phyloP scores from a whole-genome alignment of 53 echinoderm and acorn worm species.

The Zoroaster sp. region DNA sequence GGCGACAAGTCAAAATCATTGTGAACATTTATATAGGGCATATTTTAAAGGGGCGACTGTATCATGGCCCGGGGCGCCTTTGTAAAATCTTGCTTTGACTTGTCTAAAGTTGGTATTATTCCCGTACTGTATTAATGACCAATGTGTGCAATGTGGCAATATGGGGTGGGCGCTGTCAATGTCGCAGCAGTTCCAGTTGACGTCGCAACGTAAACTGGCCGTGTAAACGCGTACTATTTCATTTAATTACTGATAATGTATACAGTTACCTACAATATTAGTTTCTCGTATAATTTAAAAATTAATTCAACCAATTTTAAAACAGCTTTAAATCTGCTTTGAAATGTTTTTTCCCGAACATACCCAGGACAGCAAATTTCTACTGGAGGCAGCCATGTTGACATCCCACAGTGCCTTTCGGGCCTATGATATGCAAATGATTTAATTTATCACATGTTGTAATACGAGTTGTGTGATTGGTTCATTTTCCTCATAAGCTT shows the following conservation, averaged over 20 bases:
- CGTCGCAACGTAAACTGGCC: too few relatives aligned
- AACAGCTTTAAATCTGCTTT: background rate
- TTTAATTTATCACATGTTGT: background rate
- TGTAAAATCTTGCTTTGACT: too few relatives aligned
- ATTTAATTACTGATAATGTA: background rate
- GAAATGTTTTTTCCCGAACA: constrained; percentile 25
- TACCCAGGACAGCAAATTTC: constrained; percentile 85
- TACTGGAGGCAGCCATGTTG: constrained; percentile 92
- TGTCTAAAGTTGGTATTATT: too few relatives aligned
- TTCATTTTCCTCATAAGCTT: constrained; percentile 33
- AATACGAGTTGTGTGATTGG: constrained; percentile 42
- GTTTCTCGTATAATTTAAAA: background rate
- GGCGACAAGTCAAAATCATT: too few relatives aligned
- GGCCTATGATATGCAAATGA: constrained; percentile 44
- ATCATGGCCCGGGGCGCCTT: too few relatives aligned
- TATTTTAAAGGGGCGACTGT: too few relatives aligned
- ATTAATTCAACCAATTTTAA: background rate
- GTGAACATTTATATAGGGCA: too few relatives aligned
- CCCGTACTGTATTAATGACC: too few relatives aligned
- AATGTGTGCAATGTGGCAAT: too few relatives aligned
- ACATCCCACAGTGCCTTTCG: constrained; percentile 62
- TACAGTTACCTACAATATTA: background rate
- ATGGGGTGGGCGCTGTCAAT: too few relatives aligned
- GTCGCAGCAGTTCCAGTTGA: too few relatives aligned
- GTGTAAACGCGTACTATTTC: too few relatives aligned